Evolutionary conservation across 1,140 invertebrate species (phyloP).

Genomic region (Tetraneura akinire): DNA sequence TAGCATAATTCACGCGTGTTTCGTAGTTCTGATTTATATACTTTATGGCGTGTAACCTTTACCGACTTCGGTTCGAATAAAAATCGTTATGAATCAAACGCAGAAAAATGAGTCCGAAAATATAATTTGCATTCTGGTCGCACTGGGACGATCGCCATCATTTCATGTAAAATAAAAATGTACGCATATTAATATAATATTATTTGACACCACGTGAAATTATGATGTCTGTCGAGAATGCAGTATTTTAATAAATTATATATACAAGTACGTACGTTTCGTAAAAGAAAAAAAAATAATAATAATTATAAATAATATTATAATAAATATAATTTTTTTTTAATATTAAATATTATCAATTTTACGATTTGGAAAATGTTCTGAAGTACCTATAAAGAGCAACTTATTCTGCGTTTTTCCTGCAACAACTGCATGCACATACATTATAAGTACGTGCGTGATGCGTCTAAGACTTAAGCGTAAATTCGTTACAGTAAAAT

Average conservation of each 20-base stretch:
- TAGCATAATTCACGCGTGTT: neutral
- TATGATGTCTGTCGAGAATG: neutral
- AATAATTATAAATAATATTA: no score
- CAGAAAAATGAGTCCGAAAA: neutral
- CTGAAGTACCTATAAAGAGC: no score
- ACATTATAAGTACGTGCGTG: no score
- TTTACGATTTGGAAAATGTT: no score
- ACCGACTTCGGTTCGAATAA: neutral
- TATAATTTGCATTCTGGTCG: slow-evolving; percentile 31
- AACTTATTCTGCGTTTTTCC: no score
- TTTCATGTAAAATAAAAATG: neutral
- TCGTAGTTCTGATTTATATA: neutral
- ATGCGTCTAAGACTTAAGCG: no score
- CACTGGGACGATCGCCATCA: neutral
- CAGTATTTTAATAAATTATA: slow-evolving; percentile 1
- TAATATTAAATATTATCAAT: no score
- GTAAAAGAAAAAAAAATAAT: no score
- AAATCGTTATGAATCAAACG: slow-evolving; percentile 27
- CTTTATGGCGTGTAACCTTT: neutral
- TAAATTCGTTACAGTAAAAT: no score
- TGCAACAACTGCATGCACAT: no score
- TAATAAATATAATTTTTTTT: no score
- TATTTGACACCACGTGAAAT: slow-evolving; percentile 12
- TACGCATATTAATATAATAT: neutral
- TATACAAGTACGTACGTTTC: no score